Evolutionary conservation across 64 coral and sea anemone species (phyloP).

Genomic region (Porites australiensis): DNA sequence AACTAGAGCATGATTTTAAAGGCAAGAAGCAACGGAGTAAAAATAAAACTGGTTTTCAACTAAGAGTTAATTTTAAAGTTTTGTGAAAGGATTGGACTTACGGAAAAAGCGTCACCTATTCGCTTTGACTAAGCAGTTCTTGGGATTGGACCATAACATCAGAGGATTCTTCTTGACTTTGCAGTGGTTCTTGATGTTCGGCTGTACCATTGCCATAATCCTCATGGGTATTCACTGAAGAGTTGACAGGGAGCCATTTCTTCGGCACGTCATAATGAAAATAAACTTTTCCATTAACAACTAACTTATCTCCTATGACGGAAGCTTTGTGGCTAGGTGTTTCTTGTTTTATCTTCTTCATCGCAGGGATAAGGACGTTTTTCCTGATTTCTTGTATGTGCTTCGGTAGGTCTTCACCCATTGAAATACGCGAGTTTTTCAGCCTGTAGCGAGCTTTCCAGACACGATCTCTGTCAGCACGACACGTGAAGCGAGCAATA

Average conservation of each 20-base stretch:
- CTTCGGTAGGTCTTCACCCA: constrained; percentile 41
- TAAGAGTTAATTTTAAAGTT: too few species aligned
- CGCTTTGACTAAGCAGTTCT: too few species aligned
- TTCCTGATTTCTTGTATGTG: constrained; percentile 27
- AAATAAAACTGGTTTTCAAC: too few species aligned
- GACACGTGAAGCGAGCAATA: too few species aligned
- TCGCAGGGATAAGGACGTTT: constrained; percentile 24
- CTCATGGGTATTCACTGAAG: not conserved
- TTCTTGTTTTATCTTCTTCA: constrained; percentile 32
- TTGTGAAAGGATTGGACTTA: too few species aligned
- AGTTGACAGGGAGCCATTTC: not conserved
- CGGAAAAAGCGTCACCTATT: too few species aligned
- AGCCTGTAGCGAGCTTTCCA: constrained; percentile 7
- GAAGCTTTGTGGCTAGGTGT: not conserved
- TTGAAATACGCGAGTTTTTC: constrained; percentile 3
- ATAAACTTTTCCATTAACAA: not conserved
- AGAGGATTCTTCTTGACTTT: too few species aligned
- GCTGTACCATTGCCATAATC: not conserved
- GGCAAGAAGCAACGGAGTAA: too few species aligned
- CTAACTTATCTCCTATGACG: constrained; percentile 26
- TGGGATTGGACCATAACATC: too few species aligned
- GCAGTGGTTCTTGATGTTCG: too few species aligned
- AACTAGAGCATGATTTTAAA: too few species aligned
- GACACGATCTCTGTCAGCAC: constrained; percentile 18
- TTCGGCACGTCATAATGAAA: constrained; percentile 20